These are phyloP conservation scores for Oceanodroma leucorhoa DNA, from an alignment of 2,797 vertebrate species.

Conservation along the genomic window DNA sequence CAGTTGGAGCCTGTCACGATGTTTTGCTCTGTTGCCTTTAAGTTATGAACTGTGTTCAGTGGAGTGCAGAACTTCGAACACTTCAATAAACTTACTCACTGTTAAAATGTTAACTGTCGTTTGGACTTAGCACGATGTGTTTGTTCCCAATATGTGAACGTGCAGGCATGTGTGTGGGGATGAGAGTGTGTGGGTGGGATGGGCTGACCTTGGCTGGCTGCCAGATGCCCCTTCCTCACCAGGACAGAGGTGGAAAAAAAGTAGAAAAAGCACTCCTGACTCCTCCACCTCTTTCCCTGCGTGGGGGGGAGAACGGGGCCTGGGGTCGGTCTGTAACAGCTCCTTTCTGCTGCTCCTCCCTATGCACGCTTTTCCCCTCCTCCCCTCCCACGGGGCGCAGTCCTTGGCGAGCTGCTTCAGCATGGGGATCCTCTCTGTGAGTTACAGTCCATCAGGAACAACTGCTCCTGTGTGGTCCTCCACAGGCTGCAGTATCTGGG, in stretches of 20 bases:
- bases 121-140: fast-evolving
- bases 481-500: fast-evolving
- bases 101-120: background rate
- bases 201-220: background rate
- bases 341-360: background rate
- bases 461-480: background rate
- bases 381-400: fast-evolving
- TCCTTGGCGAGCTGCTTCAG: background rate
- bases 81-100: slow-evolving; percentile 48
- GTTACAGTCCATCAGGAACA: background rate
- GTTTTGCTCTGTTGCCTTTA: slow-evolving; percentile 67
- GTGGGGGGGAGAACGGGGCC: fast-evolving
- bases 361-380: fast-evolving
- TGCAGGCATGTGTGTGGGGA: fast-evolving
- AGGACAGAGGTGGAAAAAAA: background rate
- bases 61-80: background rate
- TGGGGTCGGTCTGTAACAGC: fast-evolving
- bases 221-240: background rate
- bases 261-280: fast-evolving
- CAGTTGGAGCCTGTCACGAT: background rate
- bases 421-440: fast-evolving
- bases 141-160: fast-evolving
- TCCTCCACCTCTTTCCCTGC: fast-evolving
- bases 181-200: background rate
- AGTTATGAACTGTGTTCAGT: slow-evolving; percentile 69